Evolutionary conservation across 2,888 invertebrate species (phyloP), one percentile per base, ranked within the genome.

Genomic region (Branchipolynoe longqiensis): DNA sequence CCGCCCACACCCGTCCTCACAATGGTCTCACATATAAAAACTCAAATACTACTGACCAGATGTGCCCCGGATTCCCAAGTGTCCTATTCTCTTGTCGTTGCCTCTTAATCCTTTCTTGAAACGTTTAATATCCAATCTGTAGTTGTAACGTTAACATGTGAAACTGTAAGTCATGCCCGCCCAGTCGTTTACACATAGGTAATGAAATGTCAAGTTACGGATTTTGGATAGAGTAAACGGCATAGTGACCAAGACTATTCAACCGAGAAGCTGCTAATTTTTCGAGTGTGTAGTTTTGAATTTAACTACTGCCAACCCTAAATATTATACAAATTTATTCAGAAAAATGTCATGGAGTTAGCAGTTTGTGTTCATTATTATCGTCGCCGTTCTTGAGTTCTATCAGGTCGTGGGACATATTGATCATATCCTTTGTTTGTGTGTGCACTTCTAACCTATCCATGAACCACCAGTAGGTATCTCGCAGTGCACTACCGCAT

Each of bases 71-170:
- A 4, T 31, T 4, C 1, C 31, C 28, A 28, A 62, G 31, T 62
- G 31, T 25, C 62, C 62, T 28, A 31, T 4, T 62, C n/a, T n/a
- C 14, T 31, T 62, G 14, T 25, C 31, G 62, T 31, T 31, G 1
- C 62, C 31, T 8, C 62, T 62, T 62, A 62, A 62, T 62, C 31
- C 31, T 25, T n/a, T 62, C 25, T 62, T 31, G 28, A 14, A 31
- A 18, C 28, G 62, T 62, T 28, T 31, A 62, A 62, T 25, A n/a
- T n/a, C n/a, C n/a, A n/a, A n/a, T n/a, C n/a, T n/a, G 62, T 62
- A 25, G 62, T 1, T 2, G 56, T 56, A 56, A 62, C 31, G 31
- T 25, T 62, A 25, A 4, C 62, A 28, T 62, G 62, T 25, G 25
- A 18, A 62, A 62, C 28, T 25, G 25, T 4, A 62, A 62, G n/a